These are phyloP conservation scores for Bombyx mori DNA, from an alignment of 1,140 invertebrate species.

Conservation along the genomic window DNA sequence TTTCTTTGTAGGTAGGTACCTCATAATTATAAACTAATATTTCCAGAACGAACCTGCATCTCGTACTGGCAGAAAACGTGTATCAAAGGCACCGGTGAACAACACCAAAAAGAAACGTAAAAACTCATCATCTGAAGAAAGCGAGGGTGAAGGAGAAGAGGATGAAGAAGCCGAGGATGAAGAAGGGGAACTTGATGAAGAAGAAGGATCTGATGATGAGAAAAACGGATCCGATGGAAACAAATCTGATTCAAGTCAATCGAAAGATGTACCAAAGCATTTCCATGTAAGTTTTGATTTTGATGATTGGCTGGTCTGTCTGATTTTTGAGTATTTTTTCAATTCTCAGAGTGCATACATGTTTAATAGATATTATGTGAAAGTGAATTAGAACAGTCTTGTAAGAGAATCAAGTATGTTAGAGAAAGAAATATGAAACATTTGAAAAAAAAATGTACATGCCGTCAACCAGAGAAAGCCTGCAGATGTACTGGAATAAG, in stretches of 20 bases:
- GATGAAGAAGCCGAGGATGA: slow-evolving; percentile 63
- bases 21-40: neutral
- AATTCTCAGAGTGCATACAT: too few relatives aligned
- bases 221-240: slow-evolving; percentile 70
- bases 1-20: neutral
- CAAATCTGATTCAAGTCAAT: slow-evolving; percentile 69
- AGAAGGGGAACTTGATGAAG: slow-evolving; percentile 58
- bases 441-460: too few relatives aligned
- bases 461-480: too few relatives aligned
- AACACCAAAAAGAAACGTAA: slow-evolving; percentile 62
- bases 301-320: neutral
- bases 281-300: slow-evolving; percentile 56
- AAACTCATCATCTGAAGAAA: slow-evolving; percentile 54
- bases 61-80: slow-evolving; percentile 45
- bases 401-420: too few relatives aligned
- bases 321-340: too few relatives aligned
- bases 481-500: too few relatives aligned
- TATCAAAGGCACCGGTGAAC: slow-evolving; percentile 37
- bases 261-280: slow-evolving; percentile 71
- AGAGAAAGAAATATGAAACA: too few relatives aligned
- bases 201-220: slow-evolving; percentile 69
- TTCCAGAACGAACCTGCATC: slow-evolving; percentile 45
- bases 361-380: too few relatives aligned
- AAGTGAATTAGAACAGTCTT: too few relatives aligned
- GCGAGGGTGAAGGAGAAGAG: slow-evolving; percentile 55